These are phyloP conservation scores for Cuniculus paca DNA, from an alignment of 2,797 vertebrate species.

Conservation along the genomic window DNA sequence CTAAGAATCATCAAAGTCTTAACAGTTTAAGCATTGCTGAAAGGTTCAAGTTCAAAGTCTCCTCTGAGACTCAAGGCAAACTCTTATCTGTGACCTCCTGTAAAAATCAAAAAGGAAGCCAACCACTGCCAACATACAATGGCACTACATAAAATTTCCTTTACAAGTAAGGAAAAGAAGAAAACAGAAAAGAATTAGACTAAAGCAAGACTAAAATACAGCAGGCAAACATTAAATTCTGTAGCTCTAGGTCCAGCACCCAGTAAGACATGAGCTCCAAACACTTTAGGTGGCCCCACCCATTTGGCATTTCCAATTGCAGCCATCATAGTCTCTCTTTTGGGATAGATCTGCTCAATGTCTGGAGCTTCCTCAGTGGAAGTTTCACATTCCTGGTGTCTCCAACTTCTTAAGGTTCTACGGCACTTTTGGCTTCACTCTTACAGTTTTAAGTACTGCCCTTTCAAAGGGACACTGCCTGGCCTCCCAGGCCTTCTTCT, in stretches of 20 bases:
- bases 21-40: background rate
- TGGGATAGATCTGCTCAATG: background rate
- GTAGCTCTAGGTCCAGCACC: background rate
- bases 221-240: background rate
- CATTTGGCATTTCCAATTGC: background rate
- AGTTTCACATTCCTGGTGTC: background rate
- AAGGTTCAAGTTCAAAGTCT: background rate
- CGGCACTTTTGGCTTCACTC: background rate
- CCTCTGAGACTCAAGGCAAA: background rate
- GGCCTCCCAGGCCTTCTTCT: background rate
- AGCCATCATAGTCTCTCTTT: background rate
- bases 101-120: background rate
- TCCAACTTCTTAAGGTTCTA: background rate
- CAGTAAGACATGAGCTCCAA: background rate
- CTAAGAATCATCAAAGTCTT: background rate
- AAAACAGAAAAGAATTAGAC: background rate
- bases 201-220: background rate
- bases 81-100: background rate
- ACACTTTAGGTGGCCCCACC: background rate
- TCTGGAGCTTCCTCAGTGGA: background rate
- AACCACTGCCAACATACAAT: background rate
- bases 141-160: background rate
- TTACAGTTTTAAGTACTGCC: background rate
- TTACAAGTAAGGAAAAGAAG: background rate
- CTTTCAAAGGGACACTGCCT: background rate